Percentiles rank a stretch among this genome's conserved stretches.
Conservation (phyloP, 1,140 invertebrate species). For the Trichoplusia ni region DNA sequence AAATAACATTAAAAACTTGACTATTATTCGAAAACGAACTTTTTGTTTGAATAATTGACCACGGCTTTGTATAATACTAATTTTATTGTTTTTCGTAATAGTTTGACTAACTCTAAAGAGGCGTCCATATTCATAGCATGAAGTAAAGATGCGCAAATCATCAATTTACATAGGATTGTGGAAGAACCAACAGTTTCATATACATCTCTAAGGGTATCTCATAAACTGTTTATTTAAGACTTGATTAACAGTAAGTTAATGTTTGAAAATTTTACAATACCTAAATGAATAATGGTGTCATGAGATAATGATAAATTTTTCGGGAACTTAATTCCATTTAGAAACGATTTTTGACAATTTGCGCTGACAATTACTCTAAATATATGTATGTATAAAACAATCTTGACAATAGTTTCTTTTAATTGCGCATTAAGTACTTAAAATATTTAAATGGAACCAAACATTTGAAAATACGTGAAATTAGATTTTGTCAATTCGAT, state of each 20-base stretch:
- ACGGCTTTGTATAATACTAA: constrained; percentile 76
- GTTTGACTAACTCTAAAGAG: constrained; percentile 78
- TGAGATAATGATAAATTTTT: constrained; percentile 56
- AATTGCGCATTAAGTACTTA: constrained; percentile 25
- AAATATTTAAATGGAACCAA: constrained; percentile 47
- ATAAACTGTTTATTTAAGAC: constrained; percentile 65
- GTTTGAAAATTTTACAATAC: constrained; percentile 64
- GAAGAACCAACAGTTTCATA: constrained; percentile 72
- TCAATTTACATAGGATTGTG: constrained; percentile 75
- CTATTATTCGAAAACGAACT: constrained; percentile 20
- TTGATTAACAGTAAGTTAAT: constrained; percentile 63
- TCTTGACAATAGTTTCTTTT: constrained; percentile 26
- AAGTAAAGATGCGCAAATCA: constrained; percentile 77
- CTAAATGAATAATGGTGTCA: constrained; percentile 60
- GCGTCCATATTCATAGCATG: constrained; percentile 78
- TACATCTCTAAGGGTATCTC: constrained; percentile 70
- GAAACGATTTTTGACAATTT: constrained; percentile 46
- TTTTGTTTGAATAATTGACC: constrained; percentile 67
- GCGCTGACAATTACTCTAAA: constrained; percentile 33
- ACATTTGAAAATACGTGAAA: constrained; percentile 81
- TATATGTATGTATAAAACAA: background rate
- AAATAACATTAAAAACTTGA: constrained; percentile 6
- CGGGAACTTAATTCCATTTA: constrained; percentile 80
- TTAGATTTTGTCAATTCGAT: constrained; percentile 65
- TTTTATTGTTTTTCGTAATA: constrained; percentile 77